Evolutionary conservation across 2,888 invertebrate genomes (phyloP), one percentile per base, ranked within the genome.

Genomic region (Protula sp.): DNA sequence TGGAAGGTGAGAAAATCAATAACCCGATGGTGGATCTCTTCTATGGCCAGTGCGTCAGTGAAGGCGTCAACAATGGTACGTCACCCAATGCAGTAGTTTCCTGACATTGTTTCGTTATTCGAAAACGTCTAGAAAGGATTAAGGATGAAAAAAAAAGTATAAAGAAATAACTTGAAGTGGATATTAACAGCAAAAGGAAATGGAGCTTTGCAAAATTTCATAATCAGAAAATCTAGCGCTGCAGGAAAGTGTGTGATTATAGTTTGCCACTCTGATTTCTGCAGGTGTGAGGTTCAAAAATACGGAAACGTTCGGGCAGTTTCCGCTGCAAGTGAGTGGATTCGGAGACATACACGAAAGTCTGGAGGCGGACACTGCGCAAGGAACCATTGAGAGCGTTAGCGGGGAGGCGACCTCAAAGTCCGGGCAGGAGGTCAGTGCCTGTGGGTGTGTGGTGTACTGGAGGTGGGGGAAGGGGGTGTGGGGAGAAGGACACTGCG

Each of bases 1-100:
- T n/a, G n/a, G n/a, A n/a, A n/a, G 38, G 19, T 9, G 19, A 38
- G 38, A 9, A 38, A 19, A 26, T 3, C 24, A 64, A 31, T 50
- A 83, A 83, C 67, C 82, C 82, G 4, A 81, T 83, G 73, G 72
- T 80, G 31, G 77, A 81, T 64, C 71, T 83, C 61, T 82, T 83
- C 69, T 82, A 82, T 70, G 83, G 83, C 1, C 78, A 79, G 63
- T 79, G 77, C 64, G 68, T 75, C 55, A 78, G 78, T 30, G 81
- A 82, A 64, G 81, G 81, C 1, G 68, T 72, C 19, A 76, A 79
- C 67, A 78, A 81, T 70, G 81, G 81, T 80, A 65, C 54, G 45
- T n/a, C 9, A 14, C 9, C 45, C 9, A n/a, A 14, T 38, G 9
- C n/a, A 38, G n/a, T 38, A 38, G 45, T 38, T 38, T 38, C n/a